Conservation (phyloP, 2,888 invertebrate species). For the Tiphia femorata region DNA sequence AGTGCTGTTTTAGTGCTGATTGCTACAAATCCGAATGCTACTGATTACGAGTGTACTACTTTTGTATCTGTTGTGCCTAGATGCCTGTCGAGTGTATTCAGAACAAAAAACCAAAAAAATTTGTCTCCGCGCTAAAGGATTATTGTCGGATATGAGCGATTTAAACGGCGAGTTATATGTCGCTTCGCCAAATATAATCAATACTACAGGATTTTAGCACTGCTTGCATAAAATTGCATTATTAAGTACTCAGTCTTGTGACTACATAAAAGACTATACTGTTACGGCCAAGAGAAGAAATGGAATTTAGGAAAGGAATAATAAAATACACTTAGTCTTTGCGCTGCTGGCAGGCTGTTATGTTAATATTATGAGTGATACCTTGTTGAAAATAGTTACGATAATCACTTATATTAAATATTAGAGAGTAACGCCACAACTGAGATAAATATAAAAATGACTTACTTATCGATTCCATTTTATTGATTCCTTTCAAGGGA, state of each 20-base stretch:
- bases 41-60: conserved; percentile 50
- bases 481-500: conserved; percentile 44
- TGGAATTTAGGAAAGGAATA: conserved; percentile 8
- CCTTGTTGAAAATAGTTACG: conserved; percentile 65
- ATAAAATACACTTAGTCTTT: conserved; percentile 53
- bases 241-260: conserved; percentile 44
- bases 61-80: conserved; percentile 52
- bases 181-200: conserved; percentile 49
- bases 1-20: conserved; percentile 47
- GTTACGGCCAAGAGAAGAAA: conserved; percentile 23
- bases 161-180: conserved; percentile 38
- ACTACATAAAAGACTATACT: conserved; percentile 27
- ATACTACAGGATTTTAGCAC: conserved; percentile 43
- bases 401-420: conserved; percentile 62
- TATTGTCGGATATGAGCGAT: conserved; percentile 10
- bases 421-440: conserved; percentile 49
- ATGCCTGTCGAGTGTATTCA: conserved; percentile 47
- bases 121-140: conserved; percentile 26
- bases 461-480: conserved; percentile 44
- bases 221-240: conserved; percentile 44
- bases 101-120: conserved; percentile 24
- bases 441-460: conserved; percentile 38
- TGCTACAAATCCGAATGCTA: conserved; percentile 42
- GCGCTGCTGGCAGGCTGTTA: conserved; percentile 69
- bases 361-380: conserved; percentile 64